These are phyloP conservation scores for Nemotelus nigrinus DNA, from an alignment of 2,888 invertebrate genomes.

Conservation along the genomic window DNA sequence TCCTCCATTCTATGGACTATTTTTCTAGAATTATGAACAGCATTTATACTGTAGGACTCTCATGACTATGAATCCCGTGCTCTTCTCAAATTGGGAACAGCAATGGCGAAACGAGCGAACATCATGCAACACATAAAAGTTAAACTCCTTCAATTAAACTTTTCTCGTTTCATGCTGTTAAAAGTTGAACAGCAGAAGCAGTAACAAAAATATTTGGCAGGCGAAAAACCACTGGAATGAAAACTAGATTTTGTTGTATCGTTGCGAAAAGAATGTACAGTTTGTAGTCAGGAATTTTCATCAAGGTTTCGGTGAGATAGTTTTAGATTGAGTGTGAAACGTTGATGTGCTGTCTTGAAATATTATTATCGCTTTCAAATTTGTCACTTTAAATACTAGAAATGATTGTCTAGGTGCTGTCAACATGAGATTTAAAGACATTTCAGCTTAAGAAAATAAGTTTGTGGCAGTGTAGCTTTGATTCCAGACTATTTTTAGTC, in stretches of 20 bases:
- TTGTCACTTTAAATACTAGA: too few relatives aligned
- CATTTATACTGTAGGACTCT: background rate
- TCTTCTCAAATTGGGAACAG: background rate
- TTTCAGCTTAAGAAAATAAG: too few relatives aligned
- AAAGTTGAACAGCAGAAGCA: conserved; percentile 23
- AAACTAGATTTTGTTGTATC: conserved; percentile 16
- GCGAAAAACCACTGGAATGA: conserved; percentile 29
- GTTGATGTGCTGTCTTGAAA: too few relatives aligned
- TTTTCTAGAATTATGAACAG: background rate
- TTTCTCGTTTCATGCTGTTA: conserved; percentile 41
- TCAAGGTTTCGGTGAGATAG: background rate
- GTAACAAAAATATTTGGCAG: background rate
- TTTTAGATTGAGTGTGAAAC: too few relatives aligned
- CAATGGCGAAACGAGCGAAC: conserved; percentile 9
- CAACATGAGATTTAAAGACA: too few relatives aligned
- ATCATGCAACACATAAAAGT: conserved; percentile 41
- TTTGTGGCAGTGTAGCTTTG: too few relatives aligned
- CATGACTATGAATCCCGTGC: conserved; percentile 4
- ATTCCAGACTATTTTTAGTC: too few relatives aligned
- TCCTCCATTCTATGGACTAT: background rate
- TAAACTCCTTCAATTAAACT: conserved; percentile 50
- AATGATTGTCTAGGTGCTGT: too few relatives aligned
- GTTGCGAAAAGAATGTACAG: background rate
- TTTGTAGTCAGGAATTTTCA: background rate
- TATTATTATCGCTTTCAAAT: too few relatives aligned